These are phyloP conservation scores for Gymnopithys bicolor DNA, from an alignment of 2,797 vertebrate species.

Conservation along the genomic window DNA sequence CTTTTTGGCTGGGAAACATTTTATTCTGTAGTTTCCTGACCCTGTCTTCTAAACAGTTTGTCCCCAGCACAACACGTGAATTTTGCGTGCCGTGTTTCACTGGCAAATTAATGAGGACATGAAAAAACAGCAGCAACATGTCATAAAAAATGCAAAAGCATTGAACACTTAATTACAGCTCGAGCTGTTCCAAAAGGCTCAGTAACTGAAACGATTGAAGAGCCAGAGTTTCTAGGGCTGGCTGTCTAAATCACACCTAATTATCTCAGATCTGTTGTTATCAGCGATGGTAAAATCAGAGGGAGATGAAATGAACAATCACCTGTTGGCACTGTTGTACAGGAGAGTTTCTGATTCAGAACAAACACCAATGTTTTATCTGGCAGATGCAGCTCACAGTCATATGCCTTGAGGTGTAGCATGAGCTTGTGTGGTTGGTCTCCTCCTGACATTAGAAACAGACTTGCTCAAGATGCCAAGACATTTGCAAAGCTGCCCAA, in stretches of 20 bases:
- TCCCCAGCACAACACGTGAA: not conserved
- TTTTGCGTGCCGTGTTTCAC: not conserved
- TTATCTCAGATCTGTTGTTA: not conserved
- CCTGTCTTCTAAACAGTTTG: not conserved
- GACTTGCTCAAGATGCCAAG: not conserved
- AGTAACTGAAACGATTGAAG: not conserved
- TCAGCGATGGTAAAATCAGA: not conserved
- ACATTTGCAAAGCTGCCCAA: not conserved
- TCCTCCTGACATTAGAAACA: not conserved
- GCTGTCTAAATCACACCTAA: not conserved
- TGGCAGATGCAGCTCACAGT: not conserved
- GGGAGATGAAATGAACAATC: not conserved
- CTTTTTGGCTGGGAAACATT: not conserved
- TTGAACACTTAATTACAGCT: slow-evolving; percentile 11
- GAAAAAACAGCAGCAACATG: not conserved
- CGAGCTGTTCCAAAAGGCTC: not conserved
- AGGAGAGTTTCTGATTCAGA: not conserved
- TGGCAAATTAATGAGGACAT: slow-evolving; percentile 10
- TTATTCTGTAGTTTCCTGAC: not conserved
- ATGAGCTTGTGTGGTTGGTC: not conserved
- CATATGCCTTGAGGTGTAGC: not conserved
- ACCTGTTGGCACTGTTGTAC: not conserved
- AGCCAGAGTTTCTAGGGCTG: not conserved
- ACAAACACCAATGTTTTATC: not conserved
- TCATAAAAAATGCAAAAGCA: slow-evolving; percentile 34